These are phyloP conservation scores for Erinaceus europaeus DNA, from an alignment of 2,113 vertebrate species.

Conservation along the genomic window DNA sequence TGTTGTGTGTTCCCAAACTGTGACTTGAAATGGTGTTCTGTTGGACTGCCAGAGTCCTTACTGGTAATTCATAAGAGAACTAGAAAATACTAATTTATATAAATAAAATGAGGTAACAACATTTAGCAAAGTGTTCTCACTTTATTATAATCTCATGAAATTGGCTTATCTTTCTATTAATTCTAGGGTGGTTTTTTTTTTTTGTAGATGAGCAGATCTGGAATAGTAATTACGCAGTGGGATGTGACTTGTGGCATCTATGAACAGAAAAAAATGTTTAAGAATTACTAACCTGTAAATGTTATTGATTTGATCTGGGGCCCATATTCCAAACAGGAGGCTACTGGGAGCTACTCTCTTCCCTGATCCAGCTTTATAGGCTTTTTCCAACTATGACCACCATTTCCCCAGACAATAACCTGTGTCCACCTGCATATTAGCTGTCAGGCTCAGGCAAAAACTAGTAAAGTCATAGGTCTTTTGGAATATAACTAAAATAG, in stretches of 20 bases:
- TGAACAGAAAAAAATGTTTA: constrained; percentile 33
- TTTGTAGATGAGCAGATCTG: neutral
- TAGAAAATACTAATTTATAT: neutral
- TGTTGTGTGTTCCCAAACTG: neutral
- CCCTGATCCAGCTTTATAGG: too few relatives aligned
- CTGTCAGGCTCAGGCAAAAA: too few relatives aligned
- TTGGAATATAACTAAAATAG: too few relatives aligned
- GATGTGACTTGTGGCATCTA: neutral
- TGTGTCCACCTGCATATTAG: too few relatives aligned
- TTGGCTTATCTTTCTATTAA: neutral
- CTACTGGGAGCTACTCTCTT: too few relatives aligned
- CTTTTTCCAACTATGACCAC: too few relatives aligned
- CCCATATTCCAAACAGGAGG: too few relatives aligned
- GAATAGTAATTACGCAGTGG: neutral
- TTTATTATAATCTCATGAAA: neutral
- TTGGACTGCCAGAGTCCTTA: neutral
- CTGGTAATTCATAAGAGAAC: neutral
- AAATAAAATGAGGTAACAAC: neutral
- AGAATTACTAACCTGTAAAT: neutral
- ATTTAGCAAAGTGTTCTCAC: constrained; percentile 4
- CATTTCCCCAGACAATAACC: too few relatives aligned
- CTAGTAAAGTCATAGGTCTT: too few relatives aligned
- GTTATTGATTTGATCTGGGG: too few relatives aligned
- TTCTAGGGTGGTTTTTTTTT: neutral
- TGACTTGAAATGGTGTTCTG: neutral